Conservation (phyloP, 23 tunicate genomes). For the Halocynthia aurantium region DNA sequence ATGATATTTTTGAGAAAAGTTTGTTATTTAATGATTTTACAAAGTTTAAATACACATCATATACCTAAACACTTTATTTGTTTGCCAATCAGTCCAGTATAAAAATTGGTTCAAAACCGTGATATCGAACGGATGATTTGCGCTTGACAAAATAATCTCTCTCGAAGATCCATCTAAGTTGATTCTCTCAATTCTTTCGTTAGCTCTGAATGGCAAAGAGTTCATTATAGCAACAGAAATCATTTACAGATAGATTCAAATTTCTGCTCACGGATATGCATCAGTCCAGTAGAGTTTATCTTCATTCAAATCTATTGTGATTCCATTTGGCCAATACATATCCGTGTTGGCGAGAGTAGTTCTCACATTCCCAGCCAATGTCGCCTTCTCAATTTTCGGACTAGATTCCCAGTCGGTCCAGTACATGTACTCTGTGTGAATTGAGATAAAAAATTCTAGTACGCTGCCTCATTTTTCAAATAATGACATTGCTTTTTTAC, state of each 20-base stretch:
- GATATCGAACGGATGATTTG: constrained; percentile 75
- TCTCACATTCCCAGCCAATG: constrained; percentile 68
- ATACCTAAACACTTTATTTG: constrained; percentile 63
- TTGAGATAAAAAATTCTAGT: not conserved
- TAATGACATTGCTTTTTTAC: constrained; percentile 16
- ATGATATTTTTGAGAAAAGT: not conserved
- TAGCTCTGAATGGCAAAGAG: constrained; percentile 14
- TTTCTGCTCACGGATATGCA: constrained; percentile 62
- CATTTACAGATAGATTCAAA: not conserved
- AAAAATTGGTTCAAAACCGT: constrained; percentile 54
- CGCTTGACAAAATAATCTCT: constrained; percentile 30
- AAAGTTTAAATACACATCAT: not conserved
- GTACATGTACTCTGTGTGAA: constrained; percentile 40
- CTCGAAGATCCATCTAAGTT: constrained; percentile 67
- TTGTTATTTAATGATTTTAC: not conserved
- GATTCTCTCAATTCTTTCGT: constrained; percentile 64
- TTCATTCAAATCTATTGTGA: constrained; percentile 59
- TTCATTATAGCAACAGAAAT: not conserved
- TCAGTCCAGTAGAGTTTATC: constrained; percentile 81
- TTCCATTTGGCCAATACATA: constrained; percentile 77
- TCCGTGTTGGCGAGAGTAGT: constrained; percentile 28
- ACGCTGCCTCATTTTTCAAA: not conserved
- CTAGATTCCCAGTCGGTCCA: constrained; percentile 83
- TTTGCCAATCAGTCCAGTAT: constrained; percentile 87
- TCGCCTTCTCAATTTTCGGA: constrained; percentile 63